Percentiles rank a stretch among this genome's conserved stretches.
Evolutionary conservation across 2,113 vertebrate genomes (phyloP).

Genomic region (Machaerirhynchus nigripectus): DNA sequence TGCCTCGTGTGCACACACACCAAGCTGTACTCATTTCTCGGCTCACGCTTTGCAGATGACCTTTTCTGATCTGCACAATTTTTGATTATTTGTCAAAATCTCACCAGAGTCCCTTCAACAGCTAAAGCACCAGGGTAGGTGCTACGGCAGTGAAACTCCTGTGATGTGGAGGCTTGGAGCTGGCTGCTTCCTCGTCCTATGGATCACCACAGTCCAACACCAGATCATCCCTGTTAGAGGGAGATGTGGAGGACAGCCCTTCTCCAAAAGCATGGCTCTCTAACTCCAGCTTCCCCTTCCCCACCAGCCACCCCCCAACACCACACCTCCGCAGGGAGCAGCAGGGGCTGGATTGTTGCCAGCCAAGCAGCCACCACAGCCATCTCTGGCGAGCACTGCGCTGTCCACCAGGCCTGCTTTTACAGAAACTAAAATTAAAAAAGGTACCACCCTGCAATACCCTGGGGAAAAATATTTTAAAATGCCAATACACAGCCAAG

Average conservation of each 20-base stretch:
- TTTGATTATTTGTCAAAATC: neutral
- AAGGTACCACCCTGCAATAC: neutral
- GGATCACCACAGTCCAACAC: neutral
- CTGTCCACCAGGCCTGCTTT: neutral
- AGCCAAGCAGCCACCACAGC: neutral
- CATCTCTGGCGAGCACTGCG: neutral
- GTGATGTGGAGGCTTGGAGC: neutral
- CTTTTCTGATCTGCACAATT: neutral
- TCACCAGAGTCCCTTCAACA: neutral
- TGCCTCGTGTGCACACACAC: accelerated
- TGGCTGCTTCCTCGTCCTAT: neutral
- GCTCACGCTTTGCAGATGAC: accelerated
- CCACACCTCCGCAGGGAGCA: neutral
- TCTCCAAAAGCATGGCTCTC: accelerated
- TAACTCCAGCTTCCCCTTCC: neutral
- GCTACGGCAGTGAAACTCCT: accelerated
- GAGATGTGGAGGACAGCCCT: neutral
- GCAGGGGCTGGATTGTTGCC: neutral
- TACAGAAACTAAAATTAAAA: neutral
- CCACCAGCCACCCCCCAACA: neutral
- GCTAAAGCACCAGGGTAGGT: neutral
- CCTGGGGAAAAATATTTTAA: neutral
- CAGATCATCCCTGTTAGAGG: neutral
- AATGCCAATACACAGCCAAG: neutral
- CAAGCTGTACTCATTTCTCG: neutral